Evolutionary conservation across 2,113 vertebrate species (phyloP).

Genomic region (Anoura caudifer): DNA sequence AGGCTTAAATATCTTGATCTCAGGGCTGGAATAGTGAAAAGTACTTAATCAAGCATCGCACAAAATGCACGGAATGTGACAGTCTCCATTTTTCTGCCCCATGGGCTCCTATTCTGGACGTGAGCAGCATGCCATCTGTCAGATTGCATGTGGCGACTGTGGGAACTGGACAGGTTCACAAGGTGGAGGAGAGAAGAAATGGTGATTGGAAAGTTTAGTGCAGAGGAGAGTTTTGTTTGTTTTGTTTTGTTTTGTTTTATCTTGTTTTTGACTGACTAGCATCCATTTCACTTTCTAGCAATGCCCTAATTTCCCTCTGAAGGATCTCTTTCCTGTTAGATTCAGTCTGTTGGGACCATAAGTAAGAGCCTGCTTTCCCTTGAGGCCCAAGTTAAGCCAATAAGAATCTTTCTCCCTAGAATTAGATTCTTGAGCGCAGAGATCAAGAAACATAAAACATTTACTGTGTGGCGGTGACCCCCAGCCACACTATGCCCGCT

Average conservation of each 20-base stretch:
- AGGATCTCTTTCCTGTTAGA: not conserved
- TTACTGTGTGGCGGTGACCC: not conserved
- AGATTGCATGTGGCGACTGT: not conserved
- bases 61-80: not conserved
- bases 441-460: not conserved
- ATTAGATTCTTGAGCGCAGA: not conserved
- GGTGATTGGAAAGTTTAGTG: not conserved
- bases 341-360: not conserved
- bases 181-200: not conserved
- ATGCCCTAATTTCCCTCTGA: not conserved
- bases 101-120: not conserved
- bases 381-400: not conserved
- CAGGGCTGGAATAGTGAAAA: not conserved
- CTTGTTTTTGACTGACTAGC: not conserved
- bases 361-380: not conserved
- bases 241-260: not conserved
- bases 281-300: not conserved
- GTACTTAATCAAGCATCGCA: not conserved
- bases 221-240: not conserved
- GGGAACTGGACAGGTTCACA: not conserved
- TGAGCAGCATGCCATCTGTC: not conserved
- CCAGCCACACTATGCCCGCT: not conserved
- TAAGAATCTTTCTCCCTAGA: not conserved
- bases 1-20: not conserved
- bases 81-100: not conserved